Evolutionary conservation across 1,140 invertebrate genomes (phyloP).

Genomic region (Bilobella aurantiaca): DNA sequence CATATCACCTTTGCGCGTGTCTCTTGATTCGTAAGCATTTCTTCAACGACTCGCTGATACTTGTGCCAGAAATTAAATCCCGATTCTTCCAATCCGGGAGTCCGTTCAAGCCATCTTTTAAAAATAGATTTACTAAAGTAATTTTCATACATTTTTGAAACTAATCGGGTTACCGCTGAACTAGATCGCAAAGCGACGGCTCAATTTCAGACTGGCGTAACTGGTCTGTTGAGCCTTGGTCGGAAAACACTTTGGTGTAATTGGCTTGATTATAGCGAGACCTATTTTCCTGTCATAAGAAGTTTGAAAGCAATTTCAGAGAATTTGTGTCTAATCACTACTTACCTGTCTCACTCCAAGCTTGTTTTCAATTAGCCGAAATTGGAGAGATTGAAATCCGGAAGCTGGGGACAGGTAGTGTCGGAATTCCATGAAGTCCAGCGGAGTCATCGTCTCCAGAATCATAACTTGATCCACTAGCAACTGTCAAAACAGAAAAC

Average conservation of each 20-base stretch:
- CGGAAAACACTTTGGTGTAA: slow-evolving; percentile 76
- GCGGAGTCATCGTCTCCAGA: slow-evolving; percentile 92
- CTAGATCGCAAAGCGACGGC: slow-evolving; percentile 68
- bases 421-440: slow-evolving; percentile 95
- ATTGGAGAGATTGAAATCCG: slow-evolving; percentile 95
- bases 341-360: slow-evolving; percentile 70
- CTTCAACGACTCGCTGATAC: slow-evolving; percentile 65
- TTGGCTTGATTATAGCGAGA: slow-evolving; percentile 84
- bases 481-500: slow-evolving; percentile 53
- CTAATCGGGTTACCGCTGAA: slow-evolving; percentile 50
- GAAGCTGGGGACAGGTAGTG: slow-evolving; percentile 85
- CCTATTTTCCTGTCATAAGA: slow-evolving; percentile 64
- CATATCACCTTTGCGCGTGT: slow-evolving; percentile 49
- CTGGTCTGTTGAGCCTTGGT: slow-evolving; percentile 56
- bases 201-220: slow-evolving; percentile 69
- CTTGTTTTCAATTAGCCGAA: slow-evolving; percentile 92
- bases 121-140: slow-evolving; percentile 1
- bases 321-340: not conserved
- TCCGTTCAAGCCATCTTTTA: slow-evolving; percentile 73
- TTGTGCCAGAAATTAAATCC: slow-evolving; percentile 92
- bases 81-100: slow-evolving; percentile 70
- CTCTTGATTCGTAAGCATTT: slow-evolving; percentile 59
- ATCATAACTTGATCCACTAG: slow-evolving; percentile 94
- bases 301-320: slow-evolving; percentile 3
- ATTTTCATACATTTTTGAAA: not conserved